Percentiles rank a stretch among this genome's conserved stretches.
Evolutionary conservation across 2,113 vertebrate genomes (phyloP).

Genomic region (Microtus montanus): DNA sequence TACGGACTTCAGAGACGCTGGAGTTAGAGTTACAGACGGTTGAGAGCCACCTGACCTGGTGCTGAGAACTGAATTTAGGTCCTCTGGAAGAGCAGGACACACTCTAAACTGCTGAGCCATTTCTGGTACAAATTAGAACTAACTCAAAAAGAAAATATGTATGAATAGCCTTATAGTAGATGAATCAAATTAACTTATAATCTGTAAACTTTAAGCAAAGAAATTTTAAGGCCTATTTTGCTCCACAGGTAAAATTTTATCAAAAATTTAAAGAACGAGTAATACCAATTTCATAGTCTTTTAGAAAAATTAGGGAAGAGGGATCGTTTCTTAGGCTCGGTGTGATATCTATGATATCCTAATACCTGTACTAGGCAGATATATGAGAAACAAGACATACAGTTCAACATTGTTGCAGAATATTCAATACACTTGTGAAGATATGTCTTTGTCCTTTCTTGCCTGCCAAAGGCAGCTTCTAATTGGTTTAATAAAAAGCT

Average conservation of each 20-base stretch:
- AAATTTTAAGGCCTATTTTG: neutral
- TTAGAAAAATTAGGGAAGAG: neutral
- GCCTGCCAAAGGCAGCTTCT: too few relatives aligned
- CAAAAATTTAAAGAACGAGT: neutral
- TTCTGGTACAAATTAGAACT: neutral
- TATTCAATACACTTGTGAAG: too few relatives aligned
- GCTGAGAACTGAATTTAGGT: neutral
- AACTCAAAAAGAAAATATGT: neutral
- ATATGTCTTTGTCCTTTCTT: too few relatives aligned
- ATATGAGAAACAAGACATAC: neutral
- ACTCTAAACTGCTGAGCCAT: neutral
- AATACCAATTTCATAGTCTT: neutral
- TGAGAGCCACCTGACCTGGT: neutral
- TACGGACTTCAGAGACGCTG: neutral
- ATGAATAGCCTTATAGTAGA: neutral
- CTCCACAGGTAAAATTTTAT: neutral
- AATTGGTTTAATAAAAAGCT: too few relatives aligned
- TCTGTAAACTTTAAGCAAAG: neutral
- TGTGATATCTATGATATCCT: neutral
- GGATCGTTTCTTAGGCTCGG: neutral
- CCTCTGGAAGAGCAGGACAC: neutral
- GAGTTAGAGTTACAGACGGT: neutral
- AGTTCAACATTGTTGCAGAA: neutral
- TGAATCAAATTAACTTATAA: neutral
- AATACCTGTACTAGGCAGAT: neutral